Conservation (phyloP, 2,113 vertebrate species). For the Silurus meridionalis region DNA sequence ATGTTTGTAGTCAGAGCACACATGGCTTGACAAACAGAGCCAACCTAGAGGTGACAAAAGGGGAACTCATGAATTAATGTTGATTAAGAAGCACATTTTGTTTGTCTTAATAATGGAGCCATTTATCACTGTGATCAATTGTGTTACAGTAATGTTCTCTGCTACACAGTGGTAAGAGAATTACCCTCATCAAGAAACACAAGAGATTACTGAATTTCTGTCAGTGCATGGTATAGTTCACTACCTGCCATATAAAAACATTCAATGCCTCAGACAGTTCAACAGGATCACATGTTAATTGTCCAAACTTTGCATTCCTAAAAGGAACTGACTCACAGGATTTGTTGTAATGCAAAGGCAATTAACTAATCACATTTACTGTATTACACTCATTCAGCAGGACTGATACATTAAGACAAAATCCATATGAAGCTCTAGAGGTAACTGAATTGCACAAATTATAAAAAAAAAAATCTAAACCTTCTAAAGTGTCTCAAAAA, state of each 20-base stretch:
- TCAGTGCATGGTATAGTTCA: background rate
- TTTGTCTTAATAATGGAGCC: slow-evolving; percentile 10
- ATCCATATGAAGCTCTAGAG: background rate
- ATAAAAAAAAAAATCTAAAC: slow-evolving; percentile 23
- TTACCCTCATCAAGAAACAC: slow-evolving; percentile 2
- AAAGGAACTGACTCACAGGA: slow-evolving; percentile 6
- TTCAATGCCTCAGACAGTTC: background rate
- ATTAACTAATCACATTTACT: background rate
- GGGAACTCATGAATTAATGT: slow-evolving; percentile 17
- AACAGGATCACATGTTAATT: background rate
- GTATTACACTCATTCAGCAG: background rate
- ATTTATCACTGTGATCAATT: slow-evolving; percentile 32
- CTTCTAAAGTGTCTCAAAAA: slow-evolving; percentile 1
- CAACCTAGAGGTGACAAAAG: slow-evolving; percentile 41
- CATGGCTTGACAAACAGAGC: slow-evolving; percentile 26
- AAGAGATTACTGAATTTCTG: background rate
- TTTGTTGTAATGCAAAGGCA: slow-evolving; percentile 7
- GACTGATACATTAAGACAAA: background rate
- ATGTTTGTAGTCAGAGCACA: slow-evolving; percentile 38
- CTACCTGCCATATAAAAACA: slow-evolving; percentile 12
- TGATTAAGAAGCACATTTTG: background rate
- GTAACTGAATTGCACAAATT: background rate
- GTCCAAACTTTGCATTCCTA: slow-evolving; percentile 37
- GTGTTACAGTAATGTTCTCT: slow-evolving; percentile 10
- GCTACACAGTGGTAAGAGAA: slow-evolving; percentile 3